A percentile compares a stretch with the other conserved stretches of the same genome.
Evolutionary conservation across 2,888 invertebrate genomes (phyloP).

Genomic region (Anoplius nigerrimus): DNA sequence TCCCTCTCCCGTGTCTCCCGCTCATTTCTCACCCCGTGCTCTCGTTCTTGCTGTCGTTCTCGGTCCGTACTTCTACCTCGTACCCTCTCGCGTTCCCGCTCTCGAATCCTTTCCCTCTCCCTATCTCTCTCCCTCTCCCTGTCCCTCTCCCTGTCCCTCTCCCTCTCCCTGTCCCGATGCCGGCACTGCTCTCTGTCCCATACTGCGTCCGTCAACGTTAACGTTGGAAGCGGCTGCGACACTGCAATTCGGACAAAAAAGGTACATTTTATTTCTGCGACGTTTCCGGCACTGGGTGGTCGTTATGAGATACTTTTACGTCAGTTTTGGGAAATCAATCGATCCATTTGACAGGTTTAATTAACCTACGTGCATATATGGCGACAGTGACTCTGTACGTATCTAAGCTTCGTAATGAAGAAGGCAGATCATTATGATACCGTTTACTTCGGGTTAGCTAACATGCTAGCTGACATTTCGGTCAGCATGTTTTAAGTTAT

Average conservation of each 20-base stretch:
- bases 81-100: conserved; percentile 54
- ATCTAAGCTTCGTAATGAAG: no score
- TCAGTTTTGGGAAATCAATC: no score
- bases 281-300: no score
- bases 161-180: conserved; percentile 64
- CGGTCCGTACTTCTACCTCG: conserved; percentile 44
- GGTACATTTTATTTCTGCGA: not conserved
- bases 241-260: conserved; percentile 56
- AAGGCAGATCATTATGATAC: no score
- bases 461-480: no score
- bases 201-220: conserved; percentile 64
- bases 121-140: conserved; percentile 55
- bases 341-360: no score
- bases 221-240: conserved; percentile 64
- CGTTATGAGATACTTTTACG: no score
- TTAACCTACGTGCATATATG: no score
- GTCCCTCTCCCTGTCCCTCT: conserved; percentile 60
- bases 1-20: conserved; percentile 59
- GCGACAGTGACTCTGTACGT: no score
- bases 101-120: conserved; percentile 51
- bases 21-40: conserved; percentile 50
- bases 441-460: no score
- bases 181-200: conserved; percentile 62
- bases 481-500: no score
- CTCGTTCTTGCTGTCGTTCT: conserved; percentile 51